Base-by-base conservation (phyloP, 2,888 invertebrate species). In the Isotomurus palustris region DNA sequence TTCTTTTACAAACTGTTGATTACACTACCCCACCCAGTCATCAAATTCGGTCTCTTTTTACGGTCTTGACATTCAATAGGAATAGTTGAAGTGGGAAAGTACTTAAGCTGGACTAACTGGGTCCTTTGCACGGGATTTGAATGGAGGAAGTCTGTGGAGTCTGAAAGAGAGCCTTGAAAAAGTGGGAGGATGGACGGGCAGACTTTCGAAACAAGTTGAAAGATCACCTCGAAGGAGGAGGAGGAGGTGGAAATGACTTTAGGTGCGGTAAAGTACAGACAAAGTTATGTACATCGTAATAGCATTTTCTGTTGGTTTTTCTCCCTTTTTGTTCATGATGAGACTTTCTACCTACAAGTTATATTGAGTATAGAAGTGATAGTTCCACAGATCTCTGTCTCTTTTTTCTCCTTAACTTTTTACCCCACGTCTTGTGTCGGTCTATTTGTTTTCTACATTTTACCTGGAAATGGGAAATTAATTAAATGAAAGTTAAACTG, bases 161-260 rank as follows among this genome's bases (percentile, higher is more conserved):
- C 19, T 8, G 8, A 14, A 38, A 38, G 19, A n/a, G n/a, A 14
- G 38, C n/a, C 5, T n/a, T 38, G 19, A 54, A 53, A 38, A 28
- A 22, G 28, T 41, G 21, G 47, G 21, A 44, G 47, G 50, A 32
- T 48, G 54, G 48, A 51, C 24, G 35, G 45, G 27, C 8, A 44
- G 55, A 52, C 52, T 53, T 54, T 52, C 24, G 41, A 40, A 44
- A 56, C 51, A 53, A 49, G 60, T 53, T 57, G 53, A 60, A 54
- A 56, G 57, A 60, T 60, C 57, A 56, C 53, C 29, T 56, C 36
- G 48, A 36, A 8, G 8, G 43, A 12, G 21, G 6, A 14, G 24
- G 22, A 43, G 24, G 43, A 22, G n/a, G n/a, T n/a, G 14, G 14
- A 10, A 32, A 32, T 6, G 40, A 6, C 10, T 47, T 25, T 25